phyloP scores from a whole-genome alignment of 2,797 vertebrate species.

The Scyliorhinus canicula region DNA sequence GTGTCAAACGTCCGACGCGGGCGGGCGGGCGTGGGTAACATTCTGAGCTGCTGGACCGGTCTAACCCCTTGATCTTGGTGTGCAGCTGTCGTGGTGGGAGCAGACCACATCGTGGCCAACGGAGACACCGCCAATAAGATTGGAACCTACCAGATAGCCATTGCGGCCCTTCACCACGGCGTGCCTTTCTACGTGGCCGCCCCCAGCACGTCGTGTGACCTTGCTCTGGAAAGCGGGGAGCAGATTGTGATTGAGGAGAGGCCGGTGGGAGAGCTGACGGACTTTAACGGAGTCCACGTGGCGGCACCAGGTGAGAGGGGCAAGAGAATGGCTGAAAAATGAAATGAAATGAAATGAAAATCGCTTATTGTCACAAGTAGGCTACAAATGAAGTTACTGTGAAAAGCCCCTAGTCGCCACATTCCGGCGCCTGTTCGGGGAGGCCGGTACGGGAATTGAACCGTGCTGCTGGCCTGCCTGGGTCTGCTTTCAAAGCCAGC shows the following conservation, averaged over 20 bases:
- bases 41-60: background rate
- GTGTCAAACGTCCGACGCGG: too few relatives aligned
- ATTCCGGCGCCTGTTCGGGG: too few relatives aligned
- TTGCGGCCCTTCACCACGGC: slow-evolving; percentile 73
- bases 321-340: background rate
- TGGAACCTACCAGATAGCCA: slow-evolving; percentile 85
- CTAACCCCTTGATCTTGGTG: background rate
- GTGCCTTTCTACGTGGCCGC: slow-evolving; percentile 88
- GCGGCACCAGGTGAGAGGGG: slow-evolving; percentile 69
- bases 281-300: slow-evolving; percentile 69
- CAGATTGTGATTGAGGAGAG: slow-evolving; percentile 81
- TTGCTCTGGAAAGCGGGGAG: slow-evolving; percentile 67
- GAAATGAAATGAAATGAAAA: too few relatives aligned
- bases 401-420: too few relatives aligned
- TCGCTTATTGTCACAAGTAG: too few relatives aligned
- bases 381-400: too few relatives aligned
- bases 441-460: too few relatives aligned
- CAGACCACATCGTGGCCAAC: slow-evolving; percentile 81
- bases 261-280: slow-evolving; percentile 74
- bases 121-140: slow-evolving; percentile 90
- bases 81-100: slow-evolving; percentile 81
- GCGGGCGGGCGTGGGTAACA: too few relatives aligned
- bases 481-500: too few relatives aligned
- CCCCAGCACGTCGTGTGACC: slow-evolving; percentile 82
- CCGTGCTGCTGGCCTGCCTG: too few relatives aligned